These are phyloP conservation scores for Nettapus auritus DNA, from an alignment of 2,113 vertebrate genomes.

Conservation along the genomic window DNA sequence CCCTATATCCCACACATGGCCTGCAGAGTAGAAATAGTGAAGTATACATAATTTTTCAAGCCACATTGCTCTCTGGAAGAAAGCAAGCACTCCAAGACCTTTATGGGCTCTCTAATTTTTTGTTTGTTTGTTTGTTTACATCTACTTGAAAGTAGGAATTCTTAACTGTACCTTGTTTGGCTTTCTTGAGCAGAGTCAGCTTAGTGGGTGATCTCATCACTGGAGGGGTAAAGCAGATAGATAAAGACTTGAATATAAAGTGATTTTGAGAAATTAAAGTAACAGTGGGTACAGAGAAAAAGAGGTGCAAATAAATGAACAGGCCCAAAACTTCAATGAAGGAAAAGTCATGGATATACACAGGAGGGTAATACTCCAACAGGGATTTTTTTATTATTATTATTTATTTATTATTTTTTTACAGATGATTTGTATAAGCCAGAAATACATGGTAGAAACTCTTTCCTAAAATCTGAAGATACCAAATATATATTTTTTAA, in stretches of 20 bases:
- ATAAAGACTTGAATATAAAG: not conserved
- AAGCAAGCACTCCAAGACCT: not conserved
- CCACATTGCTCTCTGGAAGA: not conserved
- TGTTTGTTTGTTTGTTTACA: not conserved
- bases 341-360: not conserved
- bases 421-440: not conserved
- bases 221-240: not conserved
- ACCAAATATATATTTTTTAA: not conserved
- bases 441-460: not conserved
- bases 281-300: not conserved
- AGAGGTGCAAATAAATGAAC: not conserved
- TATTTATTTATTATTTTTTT: not conserved
- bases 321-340: not conserved
- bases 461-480: not conserved
- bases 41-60: not conserved
- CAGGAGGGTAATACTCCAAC: not conserved
- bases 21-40: not conserved
- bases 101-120: not conserved
- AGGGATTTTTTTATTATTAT: not conserved
- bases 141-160: not conserved
- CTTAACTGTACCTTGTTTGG: not conserved
- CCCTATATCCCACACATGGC: not conserved
- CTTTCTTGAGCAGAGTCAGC: not conserved
- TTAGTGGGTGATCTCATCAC: not conserved
- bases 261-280: not conserved